phyloP scores from a whole-genome alignment of 2,888 invertebrate species.

The Acrocera orbiculus region DNA sequence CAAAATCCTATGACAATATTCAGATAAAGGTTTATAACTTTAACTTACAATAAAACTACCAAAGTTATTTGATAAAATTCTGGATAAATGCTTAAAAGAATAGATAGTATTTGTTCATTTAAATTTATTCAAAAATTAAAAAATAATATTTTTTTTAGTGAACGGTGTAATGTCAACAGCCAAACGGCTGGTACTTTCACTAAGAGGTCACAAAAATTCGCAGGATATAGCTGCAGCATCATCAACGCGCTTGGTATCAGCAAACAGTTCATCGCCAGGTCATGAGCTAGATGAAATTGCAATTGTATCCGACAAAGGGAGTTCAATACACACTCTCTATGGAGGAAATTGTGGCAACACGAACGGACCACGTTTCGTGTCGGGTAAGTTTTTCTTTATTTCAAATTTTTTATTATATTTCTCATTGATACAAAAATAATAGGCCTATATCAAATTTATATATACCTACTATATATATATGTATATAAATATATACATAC shows the following conservation, averaged over 20 bases:
- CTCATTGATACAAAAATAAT: too few species aligned
- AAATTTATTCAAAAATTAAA: too few species aligned
- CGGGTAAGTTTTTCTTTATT: constrained; percentile 28
- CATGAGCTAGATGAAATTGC: constrained; percentile 52
- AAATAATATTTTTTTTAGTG: constrained; percentile 20
- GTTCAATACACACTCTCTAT: constrained; percentile 20
- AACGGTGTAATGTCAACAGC: constrained; percentile 40
- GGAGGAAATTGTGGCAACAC: constrained; percentile 19
- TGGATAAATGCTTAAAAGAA: too few species aligned
- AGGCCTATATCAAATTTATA: too few species aligned
- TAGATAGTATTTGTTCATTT: constrained; percentile 8
- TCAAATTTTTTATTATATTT: too few species aligned
- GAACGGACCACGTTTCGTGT: constrained; percentile 43
- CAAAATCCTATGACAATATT: too few species aligned
- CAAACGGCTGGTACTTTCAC: constrained; percentile 42
- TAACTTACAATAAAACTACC: too few species aligned
- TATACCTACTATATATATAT: too few species aligned
- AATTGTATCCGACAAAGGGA: constrained; percentile 44
- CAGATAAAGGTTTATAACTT: too few species aligned
- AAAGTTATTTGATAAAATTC: too few species aligned
- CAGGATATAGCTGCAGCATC: constrained; percentile 34
- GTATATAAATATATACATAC: too few species aligned
- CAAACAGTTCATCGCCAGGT: constrained; percentile 23
- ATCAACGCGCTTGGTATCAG: constrained; percentile 34
- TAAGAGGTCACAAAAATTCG: constrained; percentile 41